phyloP scores from a whole-genome alignment of 2,888 invertebrate species.

The Anarsia innoxiella region DNA sequence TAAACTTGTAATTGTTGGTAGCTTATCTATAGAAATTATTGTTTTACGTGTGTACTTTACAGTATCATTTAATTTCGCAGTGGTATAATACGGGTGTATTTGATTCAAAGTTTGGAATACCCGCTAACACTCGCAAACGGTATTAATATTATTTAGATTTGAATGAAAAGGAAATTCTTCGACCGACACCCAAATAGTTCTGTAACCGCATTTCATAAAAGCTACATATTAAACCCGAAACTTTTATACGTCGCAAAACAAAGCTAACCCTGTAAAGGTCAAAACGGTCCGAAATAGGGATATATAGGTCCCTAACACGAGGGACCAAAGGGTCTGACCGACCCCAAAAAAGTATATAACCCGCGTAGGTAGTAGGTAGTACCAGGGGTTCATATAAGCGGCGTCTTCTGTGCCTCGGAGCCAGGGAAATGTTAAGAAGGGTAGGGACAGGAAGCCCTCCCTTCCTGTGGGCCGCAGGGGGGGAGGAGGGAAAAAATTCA shows the following conservation, averaged over 20 bases:
- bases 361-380: slow-evolving; percentile 58
- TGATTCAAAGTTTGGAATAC: too few species aligned
- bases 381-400: slow-evolving; percentile 63
- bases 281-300: slow-evolving; percentile 56
- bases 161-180: not conserved
- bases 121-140: too few species aligned
- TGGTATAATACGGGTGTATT: too few species aligned
- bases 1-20: too few species aligned
- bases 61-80: too few species aligned
- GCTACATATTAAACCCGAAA: slow-evolving; percentile 33
- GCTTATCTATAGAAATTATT: too few species aligned
- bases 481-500: slow-evolving; percentile 62
- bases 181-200: slow-evolving; percentile 7
- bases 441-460: slow-evolving; percentile 59
- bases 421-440: slow-evolving; percentile 73
- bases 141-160: not conserved
- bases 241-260: slow-evolving; percentile 52
- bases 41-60: too few species aligned
- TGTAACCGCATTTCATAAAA: slow-evolving; percentile 19
- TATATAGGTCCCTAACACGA: slow-evolving; percentile 64
- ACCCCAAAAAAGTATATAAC: slow-evolving; percentile 73
- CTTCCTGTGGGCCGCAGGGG: slow-evolving; percentile 45
- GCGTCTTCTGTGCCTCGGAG: slow-evolving; percentile 67
- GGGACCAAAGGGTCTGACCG: slow-evolving; percentile 64
- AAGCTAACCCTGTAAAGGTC: slow-evolving; percentile 60